These are phyloP conservation scores for Pontoporia blainvillei DNA, from an alignment of 2,113 vertebrate genomes.

Conservation along the genomic window DNA sequence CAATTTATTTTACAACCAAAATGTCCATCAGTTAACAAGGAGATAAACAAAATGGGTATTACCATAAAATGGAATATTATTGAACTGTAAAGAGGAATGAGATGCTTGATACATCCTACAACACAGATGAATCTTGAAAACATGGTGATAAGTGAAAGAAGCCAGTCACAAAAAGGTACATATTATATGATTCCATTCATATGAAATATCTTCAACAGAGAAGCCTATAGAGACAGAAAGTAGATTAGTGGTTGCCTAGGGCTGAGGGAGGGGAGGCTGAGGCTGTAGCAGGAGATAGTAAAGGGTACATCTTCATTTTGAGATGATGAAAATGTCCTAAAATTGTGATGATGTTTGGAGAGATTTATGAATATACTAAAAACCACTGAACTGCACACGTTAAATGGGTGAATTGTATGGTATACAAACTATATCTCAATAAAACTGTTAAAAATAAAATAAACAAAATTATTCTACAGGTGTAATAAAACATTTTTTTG, in stretches of 20 bases:
- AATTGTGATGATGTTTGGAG: background rate
- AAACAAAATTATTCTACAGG: background rate
- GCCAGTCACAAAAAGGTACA: background rate
- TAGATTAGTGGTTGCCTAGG: background rate
- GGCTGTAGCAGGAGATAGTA: background rate
- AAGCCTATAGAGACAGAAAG: background rate
- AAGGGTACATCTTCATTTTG: background rate
- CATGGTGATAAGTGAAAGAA: slow-evolving; percentile 5
- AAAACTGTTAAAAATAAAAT: background rate
- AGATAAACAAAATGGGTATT: background rate
- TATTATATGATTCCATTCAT: background rate
- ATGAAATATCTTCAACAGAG: background rate
- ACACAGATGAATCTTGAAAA: background rate
- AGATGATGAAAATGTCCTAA: background rate
- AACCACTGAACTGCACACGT: background rate
- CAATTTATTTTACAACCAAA: slow-evolving; percentile 14
- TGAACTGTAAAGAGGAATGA: background rate
- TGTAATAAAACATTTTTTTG: background rate
- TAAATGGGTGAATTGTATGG: background rate
- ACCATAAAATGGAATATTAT: background rate
- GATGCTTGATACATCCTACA: background rate
- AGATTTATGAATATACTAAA: background rate
- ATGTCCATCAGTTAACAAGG: background rate
- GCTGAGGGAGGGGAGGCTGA: background rate
- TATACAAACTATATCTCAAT: background rate